These are phyloP conservation scores for Gonioctena quinquepunctata DNA, from an alignment of 1,140 invertebrate genomes.

Conservation along the genomic window DNA sequence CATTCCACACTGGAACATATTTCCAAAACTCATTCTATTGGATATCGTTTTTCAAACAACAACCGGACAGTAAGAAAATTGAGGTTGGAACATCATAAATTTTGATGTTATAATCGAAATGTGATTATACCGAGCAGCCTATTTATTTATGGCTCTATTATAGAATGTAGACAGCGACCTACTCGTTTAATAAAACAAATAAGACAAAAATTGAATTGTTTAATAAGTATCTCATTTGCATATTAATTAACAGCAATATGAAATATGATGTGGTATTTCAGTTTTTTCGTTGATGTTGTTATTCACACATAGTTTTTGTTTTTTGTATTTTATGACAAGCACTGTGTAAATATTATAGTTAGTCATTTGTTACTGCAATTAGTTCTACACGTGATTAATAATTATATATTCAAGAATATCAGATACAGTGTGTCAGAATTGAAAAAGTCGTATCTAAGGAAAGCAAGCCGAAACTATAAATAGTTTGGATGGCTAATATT, in stretches of 20 bases:
- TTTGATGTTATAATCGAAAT: slow-evolving; percentile 1
- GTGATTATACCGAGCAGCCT: neutral
- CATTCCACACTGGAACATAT: too few species aligned
- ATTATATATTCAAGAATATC: neutral
- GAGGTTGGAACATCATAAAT: neutral
- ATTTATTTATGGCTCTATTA: neutral
- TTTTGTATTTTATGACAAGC: neutral
- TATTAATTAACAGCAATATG: neutral
- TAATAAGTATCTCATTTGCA: neutral
- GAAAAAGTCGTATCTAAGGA: too few species aligned
- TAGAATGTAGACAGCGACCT: neutral
- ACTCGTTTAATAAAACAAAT: neutral
- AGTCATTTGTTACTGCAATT: neutral
- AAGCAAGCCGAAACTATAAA: too few species aligned
- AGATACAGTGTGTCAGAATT: too few species aligned
- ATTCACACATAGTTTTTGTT: neutral
- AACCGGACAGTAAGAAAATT: too few species aligned
- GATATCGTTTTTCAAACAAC: too few species aligned
- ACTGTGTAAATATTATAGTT: neutral
- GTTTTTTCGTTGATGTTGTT: neutral
- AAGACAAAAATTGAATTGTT: slow-evolving; percentile 6
- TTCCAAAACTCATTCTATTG: too few species aligned
- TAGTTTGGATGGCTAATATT: too few species aligned
- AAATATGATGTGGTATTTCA: neutral
- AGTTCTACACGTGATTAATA: too few species aligned